Base-by-base conservation (phyloP, 2,113 vertebrate species). In the Amazona guildingii region DNA sequence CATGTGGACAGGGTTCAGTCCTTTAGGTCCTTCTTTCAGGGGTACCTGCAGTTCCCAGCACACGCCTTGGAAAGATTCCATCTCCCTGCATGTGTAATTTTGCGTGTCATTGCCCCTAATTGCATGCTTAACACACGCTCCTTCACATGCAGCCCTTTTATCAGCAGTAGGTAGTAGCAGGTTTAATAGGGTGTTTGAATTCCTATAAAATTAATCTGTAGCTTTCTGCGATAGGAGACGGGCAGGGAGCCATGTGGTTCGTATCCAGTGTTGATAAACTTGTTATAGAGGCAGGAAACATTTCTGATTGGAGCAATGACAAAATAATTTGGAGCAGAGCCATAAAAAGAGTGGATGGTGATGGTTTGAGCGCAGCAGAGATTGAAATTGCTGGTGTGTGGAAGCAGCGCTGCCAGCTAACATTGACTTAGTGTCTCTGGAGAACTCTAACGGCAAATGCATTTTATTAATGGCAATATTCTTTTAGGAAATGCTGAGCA, bases 181-280 rank as follows among this genome's bases (percentile, higher is more conserved):
- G 94, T 97, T 97, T 97, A 97, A 97, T 96, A 96, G 95, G 88
- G 96, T 96, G 95, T 97, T 97, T 96, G 97, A 91, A 95, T 97
- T 91, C 95, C 97, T 97, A 95, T 97, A 97, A 97, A 97, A 97
- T 97, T 95, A 97, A 97, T 96, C 95, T 95, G 93, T 94, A 97
- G 95, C 95, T 87, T 91, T 97, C 86, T 96, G 94, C 24, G 72
- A 96, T 97, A 92, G 94, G 90, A 94, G 82, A 89, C 70, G 78
- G 96, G 96, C 97, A 96, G 79, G 78, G 94, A 95, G 97, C 97
- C 97, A 97, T 92, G 94, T 95, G 81, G 95, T 97, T 97, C 96
- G 55, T 95, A 95, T 94, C 95, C 92, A 94, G 64, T 95, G 97
- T 96, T 97, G 96, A 97, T 96, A 97, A 96, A 97, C 94, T 91